phyloP scores from a whole-genome alignment of 2,888 invertebrate species.

The Protonemura montana region DNA sequence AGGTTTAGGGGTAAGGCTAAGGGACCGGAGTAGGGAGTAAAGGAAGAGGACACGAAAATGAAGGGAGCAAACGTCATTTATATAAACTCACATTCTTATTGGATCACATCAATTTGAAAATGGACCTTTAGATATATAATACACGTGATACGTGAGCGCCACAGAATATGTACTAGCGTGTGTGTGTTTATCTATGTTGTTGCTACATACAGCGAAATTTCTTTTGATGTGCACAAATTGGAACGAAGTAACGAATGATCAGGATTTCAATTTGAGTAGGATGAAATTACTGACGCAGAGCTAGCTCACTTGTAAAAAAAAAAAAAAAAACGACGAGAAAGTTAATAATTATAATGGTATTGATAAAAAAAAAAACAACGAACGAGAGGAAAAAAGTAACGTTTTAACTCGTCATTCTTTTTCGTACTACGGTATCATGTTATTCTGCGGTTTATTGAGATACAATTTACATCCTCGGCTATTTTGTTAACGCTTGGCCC shows the following conservation, averaged over 20 bases:
- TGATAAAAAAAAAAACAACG: neutral
- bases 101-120: constrained; percentile 7
- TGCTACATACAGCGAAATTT: too few species aligned
- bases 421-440: neutral
- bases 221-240: neutral
- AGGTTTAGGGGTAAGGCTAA: constrained; percentile 33
- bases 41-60: neutral
- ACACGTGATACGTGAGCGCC: neutral
- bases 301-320: neutral
- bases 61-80: constrained; percentile 12
- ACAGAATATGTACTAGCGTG: neutral
- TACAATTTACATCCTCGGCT: neutral
- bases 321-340: neutral
- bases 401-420: neutral
- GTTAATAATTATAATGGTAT: neutral
- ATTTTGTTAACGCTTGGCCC: neutral
- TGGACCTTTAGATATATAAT: neutral
- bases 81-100: constrained; percentile 4
- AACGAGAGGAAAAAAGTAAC: neutral
- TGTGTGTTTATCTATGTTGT: too few species aligned
- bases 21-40: constrained; percentile 40
- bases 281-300: neutral
- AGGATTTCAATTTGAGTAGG: neutral
- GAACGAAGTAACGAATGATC: neutral
- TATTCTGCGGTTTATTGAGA: neutral